Base-by-base conservation (phyloP, 2,888 invertebrate genomes). In the Coleophora flavipennella region DNA sequence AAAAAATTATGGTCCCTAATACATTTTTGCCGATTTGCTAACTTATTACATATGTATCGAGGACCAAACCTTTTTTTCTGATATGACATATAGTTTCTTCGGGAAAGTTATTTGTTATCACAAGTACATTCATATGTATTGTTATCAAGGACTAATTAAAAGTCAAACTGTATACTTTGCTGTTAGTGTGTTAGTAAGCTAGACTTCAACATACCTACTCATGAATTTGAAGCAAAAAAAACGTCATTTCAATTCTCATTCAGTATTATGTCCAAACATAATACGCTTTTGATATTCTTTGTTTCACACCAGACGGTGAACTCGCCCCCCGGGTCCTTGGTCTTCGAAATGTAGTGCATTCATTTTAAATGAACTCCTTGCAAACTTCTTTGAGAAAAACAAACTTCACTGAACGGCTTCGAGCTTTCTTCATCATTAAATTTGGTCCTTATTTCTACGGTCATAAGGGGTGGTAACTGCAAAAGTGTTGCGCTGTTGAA, bases 351-450 rank as follows among this genome's bases (percentile, higher is more conserved):
- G 54, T 55, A 58, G 60, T 76, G 77, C 79, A 73, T 75, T 76
- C 72, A 66, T 67, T 78, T 78, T 80, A 74, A 80, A 81, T 80
- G 59, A 74, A 74, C 67, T 77, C 59, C 56, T 69, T 67, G 57
- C 62, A 49, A 64, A 64, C 57, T 63, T 65, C 62, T 66, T 69
- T 59, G 43, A 42, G 39, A 38, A 39, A 41, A 42, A 50, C 59
- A 51, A 57, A 43, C 31, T 49, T 53, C 48, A 29, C 40, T 46
- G 45, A 51, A 46, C 50, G 39, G 9, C 10, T 43, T 11, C 11
- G 3, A 31, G 43, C 43, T 35, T n/a, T n/a, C 8, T 12, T 3
- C 13, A 6, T 3, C 11, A 36, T 37, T 33, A 26, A 9, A 53
- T 41, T 29, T 29, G 29, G 4, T 9, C 29, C 10, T 11, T 29